phyloP scores from a whole-genome alignment of 2,888 invertebrate species.

The Lepetodrilus schrolli region DNA sequence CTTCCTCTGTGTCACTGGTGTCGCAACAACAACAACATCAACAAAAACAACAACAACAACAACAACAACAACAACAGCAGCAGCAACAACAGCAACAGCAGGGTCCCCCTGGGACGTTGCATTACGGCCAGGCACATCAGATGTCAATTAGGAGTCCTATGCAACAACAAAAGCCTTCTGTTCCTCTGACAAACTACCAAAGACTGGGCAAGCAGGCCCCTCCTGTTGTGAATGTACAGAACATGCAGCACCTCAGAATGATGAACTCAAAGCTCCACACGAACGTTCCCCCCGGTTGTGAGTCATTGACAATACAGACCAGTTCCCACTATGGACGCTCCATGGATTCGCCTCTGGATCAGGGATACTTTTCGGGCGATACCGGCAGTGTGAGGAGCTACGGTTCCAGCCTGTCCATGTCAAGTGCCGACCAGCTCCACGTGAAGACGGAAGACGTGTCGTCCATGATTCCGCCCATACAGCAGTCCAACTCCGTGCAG shows the following conservation, averaged over 20 bases:
- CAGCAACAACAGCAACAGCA: conserved; percentile 21
- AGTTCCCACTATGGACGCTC: conserved; percentile 41
- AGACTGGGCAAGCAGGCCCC: conserved; percentile 56
- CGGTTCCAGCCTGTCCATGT: conserved; percentile 47
- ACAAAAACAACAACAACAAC: too few species aligned
- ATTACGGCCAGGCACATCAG: conserved; percentile 29
- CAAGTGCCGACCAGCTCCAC: conserved; percentile 20
- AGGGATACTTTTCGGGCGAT: conserved; percentile 70
- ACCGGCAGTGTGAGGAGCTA: conserved; percentile 62
- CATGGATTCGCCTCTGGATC: conserved; percentile 66
- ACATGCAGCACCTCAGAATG: conserved; percentile 54
- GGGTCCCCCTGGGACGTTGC: conserved; percentile 24
- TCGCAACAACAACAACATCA: conserved; percentile 7
- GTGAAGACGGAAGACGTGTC: conserved; percentile 13
- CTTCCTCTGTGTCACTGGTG: background rate
- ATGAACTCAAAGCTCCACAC: conserved; percentile 16
- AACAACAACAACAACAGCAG: conserved; percentile 20
- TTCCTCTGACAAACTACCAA: conserved; percentile 33
- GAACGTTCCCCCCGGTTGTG: conserved; percentile 3
- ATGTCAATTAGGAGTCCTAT: background rate
- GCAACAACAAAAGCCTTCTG: conserved; percentile 2
- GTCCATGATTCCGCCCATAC: conserved; percentile 17
- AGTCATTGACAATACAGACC: background rate
- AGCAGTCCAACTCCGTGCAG: conserved; percentile 18
- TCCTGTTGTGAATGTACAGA: conserved; percentile 68